Percentiles rank a stretch among this genome's conserved stretches.
phyloP scores from a whole-genome alignment of 1,140 invertebrate species.

The Hyles vespertilio region DNA sequence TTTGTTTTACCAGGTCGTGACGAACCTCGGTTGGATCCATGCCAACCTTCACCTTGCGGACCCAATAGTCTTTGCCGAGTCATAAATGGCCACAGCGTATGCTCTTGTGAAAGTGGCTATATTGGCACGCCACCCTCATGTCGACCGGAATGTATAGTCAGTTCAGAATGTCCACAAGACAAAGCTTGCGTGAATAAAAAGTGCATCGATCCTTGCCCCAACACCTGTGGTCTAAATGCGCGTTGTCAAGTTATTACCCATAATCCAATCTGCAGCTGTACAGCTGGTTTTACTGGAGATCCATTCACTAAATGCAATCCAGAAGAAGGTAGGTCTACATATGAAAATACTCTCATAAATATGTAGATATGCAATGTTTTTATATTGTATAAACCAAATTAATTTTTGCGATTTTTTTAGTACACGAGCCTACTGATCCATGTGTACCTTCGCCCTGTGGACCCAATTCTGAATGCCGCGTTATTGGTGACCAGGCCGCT shows the following conservation, averaged over 20 bases:
- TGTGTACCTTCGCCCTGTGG: constrained; percentile 88
- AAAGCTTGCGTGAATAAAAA: constrained; percentile 89
- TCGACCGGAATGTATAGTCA: constrained; percentile 88
- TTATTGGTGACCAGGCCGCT: constrained; percentile 85
- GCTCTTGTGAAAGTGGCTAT: constrained; percentile 85
- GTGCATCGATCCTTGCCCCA: constrained; percentile 88
- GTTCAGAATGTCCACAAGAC: constrained; percentile 88
- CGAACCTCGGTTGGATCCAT: constrained; percentile 77
- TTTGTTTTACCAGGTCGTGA: constrained; percentile 35
- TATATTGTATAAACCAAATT: not conserved
- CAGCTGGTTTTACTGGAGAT: constrained; percentile 85
- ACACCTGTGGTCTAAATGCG: constrained; percentile 87
- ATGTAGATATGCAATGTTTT: not conserved
- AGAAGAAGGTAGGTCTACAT: constrained; percentile 31
- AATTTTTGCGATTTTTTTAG: constrained; percentile 36
- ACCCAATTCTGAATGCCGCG: constrained; percentile 86
- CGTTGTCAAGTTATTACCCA: constrained; percentile 90
- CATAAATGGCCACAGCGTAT: constrained; percentile 86
- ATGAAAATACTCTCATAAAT: not conserved
- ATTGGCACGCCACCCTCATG: constrained; percentile 87
- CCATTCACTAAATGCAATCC: constrained; percentile 82
- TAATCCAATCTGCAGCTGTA: constrained; percentile 88
- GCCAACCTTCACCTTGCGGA: constrained; percentile 88
- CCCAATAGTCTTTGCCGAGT: constrained; percentile 87
- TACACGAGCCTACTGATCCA: constrained; percentile 46